Percentiles rank a stretch among this genome's conserved stretches.
Conservation (phyloP, 1,140 invertebrate species). For the Prorops nasuta region DNA sequence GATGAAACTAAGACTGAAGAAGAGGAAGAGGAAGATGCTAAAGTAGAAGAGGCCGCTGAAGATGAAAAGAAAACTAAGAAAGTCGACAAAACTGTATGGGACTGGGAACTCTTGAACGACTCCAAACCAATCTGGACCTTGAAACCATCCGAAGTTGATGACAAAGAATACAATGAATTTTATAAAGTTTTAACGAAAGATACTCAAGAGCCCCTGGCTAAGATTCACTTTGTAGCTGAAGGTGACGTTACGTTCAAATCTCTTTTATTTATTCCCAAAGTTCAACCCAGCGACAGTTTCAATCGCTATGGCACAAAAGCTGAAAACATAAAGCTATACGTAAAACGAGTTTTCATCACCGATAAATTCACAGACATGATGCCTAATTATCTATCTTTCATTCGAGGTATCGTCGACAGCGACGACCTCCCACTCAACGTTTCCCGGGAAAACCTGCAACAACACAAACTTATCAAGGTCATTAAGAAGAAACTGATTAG, state of each 20-base stretch:
- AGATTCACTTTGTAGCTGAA: slow-evolving; percentile 96
- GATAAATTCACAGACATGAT: slow-evolving; percentile 99
- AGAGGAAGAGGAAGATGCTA: slow-evolving; percentile 60
- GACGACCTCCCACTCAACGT: slow-evolving; percentile 99
- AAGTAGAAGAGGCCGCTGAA: slow-evolving; percentile 64
- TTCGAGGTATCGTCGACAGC: slow-evolving; percentile 97
- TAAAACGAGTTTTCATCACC: slow-evolving; percentile 97
- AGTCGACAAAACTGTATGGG: slow-evolving; percentile 93
- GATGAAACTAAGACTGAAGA: slow-evolving; percentile 53
- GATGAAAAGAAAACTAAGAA: slow-evolving; percentile 80
- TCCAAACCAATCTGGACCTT: slow-evolving; percentile 97
- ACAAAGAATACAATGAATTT: slow-evolving; percentile 91
- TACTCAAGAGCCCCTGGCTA: slow-evolving; percentile 78
- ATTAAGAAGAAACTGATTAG: slow-evolving; percentile 99
- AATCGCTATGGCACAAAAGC: slow-evolving; percentile 92
- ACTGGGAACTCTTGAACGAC: slow-evolving; percentile 96
- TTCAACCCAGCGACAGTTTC: slow-evolving; percentile 89
- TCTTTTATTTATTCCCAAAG: slow-evolving; percentile 87
- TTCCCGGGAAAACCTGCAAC: slow-evolving; percentile 96
- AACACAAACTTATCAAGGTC: slow-evolving; percentile 97
- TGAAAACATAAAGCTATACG: slow-evolving; percentile 96
- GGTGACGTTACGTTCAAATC: slow-evolving; percentile 99
- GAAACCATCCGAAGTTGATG: slow-evolving; percentile 82
- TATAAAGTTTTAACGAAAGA: slow-evolving; percentile 95
- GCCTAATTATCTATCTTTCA: slow-evolving; percentile 95